phyloP scores from a whole-genome alignment of 2,888 invertebrate species.

The Yponomeuta malinellus region DNA sequence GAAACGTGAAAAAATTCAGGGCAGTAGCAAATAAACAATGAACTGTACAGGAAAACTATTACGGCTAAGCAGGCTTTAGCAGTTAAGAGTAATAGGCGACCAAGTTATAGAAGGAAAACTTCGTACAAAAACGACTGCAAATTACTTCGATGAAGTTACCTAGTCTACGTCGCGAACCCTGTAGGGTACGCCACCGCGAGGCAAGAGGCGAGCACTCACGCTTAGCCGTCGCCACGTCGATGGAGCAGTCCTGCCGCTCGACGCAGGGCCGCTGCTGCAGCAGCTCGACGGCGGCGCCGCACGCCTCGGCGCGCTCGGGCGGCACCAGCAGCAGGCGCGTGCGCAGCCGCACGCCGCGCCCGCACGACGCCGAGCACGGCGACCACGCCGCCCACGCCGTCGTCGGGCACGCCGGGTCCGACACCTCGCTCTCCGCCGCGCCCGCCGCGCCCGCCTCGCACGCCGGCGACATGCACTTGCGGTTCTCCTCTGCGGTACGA shows the following conservation, averaged over 20 bases:
- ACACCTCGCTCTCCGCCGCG: slow-evolving; percentile 59
- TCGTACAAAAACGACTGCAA: too few species aligned
- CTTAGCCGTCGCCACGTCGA: slow-evolving; percentile 86
- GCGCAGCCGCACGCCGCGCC: slow-evolving; percentile 82
- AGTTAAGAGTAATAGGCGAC: too few species aligned
- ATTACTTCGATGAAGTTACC: too few species aligned
- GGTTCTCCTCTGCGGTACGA: slow-evolving; percentile 79
- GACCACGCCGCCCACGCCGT: slow-evolving; percentile 95
- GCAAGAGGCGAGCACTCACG: slow-evolving; percentile 58
- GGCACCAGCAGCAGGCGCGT: slow-evolving; percentile 82
- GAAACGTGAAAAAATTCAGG: too few species aligned
- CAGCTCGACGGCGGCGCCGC: slow-evolving; percentile 81
- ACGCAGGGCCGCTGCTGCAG: slow-evolving; percentile 84
- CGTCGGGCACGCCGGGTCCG: slow-evolving; percentile 83
- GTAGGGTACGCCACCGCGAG: too few species aligned
- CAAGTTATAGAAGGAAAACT: too few species aligned
- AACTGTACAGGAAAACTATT: too few species aligned
- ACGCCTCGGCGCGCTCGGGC: slow-evolving; percentile 78
- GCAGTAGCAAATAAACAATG: too few species aligned
- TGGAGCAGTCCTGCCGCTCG: slow-evolving; percentile 79
- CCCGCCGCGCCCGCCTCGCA: slow-evolving; percentile 54
- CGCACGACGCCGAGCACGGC: slow-evolving; percentile 92
- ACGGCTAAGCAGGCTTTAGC: too few species aligned
- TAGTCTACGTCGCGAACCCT: too few species aligned
- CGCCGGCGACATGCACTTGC: slow-evolving; percentile 84